A percentile compares a stretch with the other conserved stretches of the same genome.
These are phyloP conservation scores for Heliconius hermathena DNA, from an alignment of 1,140 invertebrate genomes.

Conservation along the genomic window DNA sequence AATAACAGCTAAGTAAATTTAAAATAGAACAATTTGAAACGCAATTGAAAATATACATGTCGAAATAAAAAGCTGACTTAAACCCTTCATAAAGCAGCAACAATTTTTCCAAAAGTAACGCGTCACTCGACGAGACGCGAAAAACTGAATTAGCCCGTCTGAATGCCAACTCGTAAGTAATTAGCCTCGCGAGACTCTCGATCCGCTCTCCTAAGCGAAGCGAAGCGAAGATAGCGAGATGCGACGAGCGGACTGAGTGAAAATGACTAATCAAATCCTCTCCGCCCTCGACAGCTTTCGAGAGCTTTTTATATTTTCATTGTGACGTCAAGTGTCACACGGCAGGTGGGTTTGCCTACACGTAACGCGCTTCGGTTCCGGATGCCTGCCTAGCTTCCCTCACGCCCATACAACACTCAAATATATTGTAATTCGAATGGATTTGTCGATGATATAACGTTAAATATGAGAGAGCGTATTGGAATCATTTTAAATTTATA, in stretches of 20 bases:
- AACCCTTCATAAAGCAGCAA: conserved; percentile 41
- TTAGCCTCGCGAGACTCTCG: conserved; percentile 78
- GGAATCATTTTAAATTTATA: background rate
- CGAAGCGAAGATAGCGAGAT: conserved; percentile 72
- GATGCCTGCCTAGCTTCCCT: conserved; percentile 5
- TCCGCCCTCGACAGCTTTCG: conserved; percentile 65
- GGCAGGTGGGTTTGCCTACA: conserved; percentile 53
- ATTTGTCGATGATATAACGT: background rate
- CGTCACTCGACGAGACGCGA: conserved; percentile 68
- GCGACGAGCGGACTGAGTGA: conserved; percentile 62
- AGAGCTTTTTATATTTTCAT: conserved; percentile 76
- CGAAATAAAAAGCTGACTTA: conserved; percentile 41
- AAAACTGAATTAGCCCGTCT: conserved; percentile 77
- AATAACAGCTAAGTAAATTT: conserved; percentile 24
- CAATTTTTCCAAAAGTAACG: conserved; percentile 50
- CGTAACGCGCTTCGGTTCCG: conserved; percentile 29
- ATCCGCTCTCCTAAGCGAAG: conserved; percentile 73
- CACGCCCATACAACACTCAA: background rate
- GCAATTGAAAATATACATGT: conserved; percentile 41
- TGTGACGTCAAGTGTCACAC: conserved; percentile 71
- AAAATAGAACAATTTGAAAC: conserved; percentile 37
- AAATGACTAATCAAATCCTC: conserved; percentile 80
- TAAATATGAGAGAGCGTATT: background rate
- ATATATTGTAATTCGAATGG: conserved; percentile 1
- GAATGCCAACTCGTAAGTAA: conserved; percentile 79